Base-by-base conservation (phyloP, 1,140 invertebrate species). In the Drosophila nigrodunni region DNA sequence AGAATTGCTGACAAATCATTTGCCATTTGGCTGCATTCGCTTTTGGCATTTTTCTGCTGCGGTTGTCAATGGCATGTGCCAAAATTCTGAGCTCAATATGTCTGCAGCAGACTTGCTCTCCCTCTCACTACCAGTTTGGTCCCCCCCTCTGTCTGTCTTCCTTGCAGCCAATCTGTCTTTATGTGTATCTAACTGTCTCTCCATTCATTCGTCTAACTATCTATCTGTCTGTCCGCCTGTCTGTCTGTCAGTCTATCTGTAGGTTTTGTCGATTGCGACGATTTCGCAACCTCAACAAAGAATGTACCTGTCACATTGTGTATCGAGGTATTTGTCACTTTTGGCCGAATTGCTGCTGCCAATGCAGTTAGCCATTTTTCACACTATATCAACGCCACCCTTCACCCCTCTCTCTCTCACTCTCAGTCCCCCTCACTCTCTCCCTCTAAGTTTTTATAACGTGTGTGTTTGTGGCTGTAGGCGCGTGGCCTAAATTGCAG, bases 1-100 rank as follows among this genome's bases (percentile, higher is more conserved):
- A 72, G 83, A 82, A 89, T 89, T 83, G 83, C 80, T 83, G 85
- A 78, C 85, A 88, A 88, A 88, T 88, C 83, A 88, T 88, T 88
- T 88, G 85, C 77, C 77, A 88, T 87, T 87, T 88, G 83, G 72
- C 71, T 86, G 76, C 66, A 73, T 64, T 68, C 44, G 41, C 52
- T 78, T 80, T 70, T 87, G 62, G 70, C 75, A 72, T 86, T 86
- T 82, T 79, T 82, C 60, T 76, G 73, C 83, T 88, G 83, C 83
- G 82, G 80, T 82, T 82, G 82, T 75, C 83, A 79, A 74, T 79
- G 82, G 83, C 82, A 88, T 87, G 83, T 88, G 83, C 82, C 83
- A 87, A 80, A 81, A 71, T 78, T 75, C 62, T 76, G 83, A 82
- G 72, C 80, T 54, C 79, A 77, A 82, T 76, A 82, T 76, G 79